These are phyloP conservation scores for Pterostichus niger DNA, from an alignment of 2,888 invertebrate species.

Conservation along the genomic window DNA sequence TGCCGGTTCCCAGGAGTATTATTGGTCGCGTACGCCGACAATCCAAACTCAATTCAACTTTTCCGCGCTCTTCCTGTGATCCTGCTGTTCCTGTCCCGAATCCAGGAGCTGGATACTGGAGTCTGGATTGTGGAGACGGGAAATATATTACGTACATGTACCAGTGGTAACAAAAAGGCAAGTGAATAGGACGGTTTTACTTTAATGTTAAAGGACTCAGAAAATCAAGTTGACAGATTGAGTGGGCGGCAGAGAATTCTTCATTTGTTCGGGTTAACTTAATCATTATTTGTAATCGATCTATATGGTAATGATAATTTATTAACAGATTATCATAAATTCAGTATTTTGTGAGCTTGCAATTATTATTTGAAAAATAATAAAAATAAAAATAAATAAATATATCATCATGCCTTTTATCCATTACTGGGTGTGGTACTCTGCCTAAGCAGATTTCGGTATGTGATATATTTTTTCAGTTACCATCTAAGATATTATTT, in stretches of 20 bases:
- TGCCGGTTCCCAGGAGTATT: constrained; percentile 58
- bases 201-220: constrained; percentile 26
- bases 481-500: too few species aligned
- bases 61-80: constrained; percentile 39
- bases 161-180: not conserved
- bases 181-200: not conserved
- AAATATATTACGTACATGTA: constrained; percentile 49
- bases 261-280: too few species aligned
- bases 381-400: too few species aligned
- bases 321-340: too few species aligned
- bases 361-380: too few species aligned
- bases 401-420: too few species aligned
- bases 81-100: not conserved
- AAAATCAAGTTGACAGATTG: not conserved
- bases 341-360: too few species aligned
- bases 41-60: constrained; percentile 66
- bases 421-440: too few species aligned
- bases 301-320: too few species aligned
- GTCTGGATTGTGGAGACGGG: constrained; percentile 2
- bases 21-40: constrained; percentile 62
- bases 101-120: constrained; percentile 9
- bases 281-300: too few species aligned
- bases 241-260: not conserved
- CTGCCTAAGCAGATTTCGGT: too few species aligned
- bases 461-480: too few species aligned